A percentile compares a stretch with the other conserved stretches of the same genome.
Evolutionary conservation across 1,140 invertebrate genomes (phyloP).

Genomic region (Caerostris darwini): DNA sequence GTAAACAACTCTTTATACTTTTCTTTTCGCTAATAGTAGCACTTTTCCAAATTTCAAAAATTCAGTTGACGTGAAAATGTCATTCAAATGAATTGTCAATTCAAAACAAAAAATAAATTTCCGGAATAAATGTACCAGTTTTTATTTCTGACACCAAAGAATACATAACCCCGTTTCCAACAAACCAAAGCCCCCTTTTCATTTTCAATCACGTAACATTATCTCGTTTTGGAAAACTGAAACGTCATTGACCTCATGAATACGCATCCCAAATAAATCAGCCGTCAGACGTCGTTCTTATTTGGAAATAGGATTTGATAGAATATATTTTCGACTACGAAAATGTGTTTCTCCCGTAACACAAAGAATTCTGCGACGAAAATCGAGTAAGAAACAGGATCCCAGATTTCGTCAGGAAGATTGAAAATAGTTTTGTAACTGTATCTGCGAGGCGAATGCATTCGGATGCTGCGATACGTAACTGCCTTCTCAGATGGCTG

Average conservation of each 20-base stretch:
- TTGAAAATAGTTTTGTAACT: not conserved
- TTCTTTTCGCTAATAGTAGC: too few relatives aligned
- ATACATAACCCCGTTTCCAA: not conserved
- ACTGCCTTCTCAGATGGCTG: not conserved
- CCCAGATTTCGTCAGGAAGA: not conserved
- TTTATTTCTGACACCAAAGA: not conserved
- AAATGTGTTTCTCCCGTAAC: not conserved
- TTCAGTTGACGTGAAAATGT: not conserved
- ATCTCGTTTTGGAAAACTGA: not conserved
- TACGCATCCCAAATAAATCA: not conserved
- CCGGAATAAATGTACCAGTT: not conserved
- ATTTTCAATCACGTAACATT: not conserved
- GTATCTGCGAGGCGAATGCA: not conserved
- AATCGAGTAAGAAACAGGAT: not conserved
- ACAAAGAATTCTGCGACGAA: not conserved
- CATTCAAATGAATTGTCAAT: not conserved
- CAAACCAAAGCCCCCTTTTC: not conserved
- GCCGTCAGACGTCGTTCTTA: not conserved
- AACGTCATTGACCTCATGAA: slow-evolving; percentile 5
- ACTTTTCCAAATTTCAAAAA: too few relatives aligned
- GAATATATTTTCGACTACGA: not conserved
- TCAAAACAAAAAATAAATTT: not conserved
- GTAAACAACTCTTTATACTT: not conserved
- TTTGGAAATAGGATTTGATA: slow-evolving; percentile 9
- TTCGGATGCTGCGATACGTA: not conserved